A percentile compares a stretch with the other conserved stretches of the same genome.
phyloP scores from a whole-genome alignment of 2,113 vertebrate species.

The Aegotheles bennettii region DNA sequence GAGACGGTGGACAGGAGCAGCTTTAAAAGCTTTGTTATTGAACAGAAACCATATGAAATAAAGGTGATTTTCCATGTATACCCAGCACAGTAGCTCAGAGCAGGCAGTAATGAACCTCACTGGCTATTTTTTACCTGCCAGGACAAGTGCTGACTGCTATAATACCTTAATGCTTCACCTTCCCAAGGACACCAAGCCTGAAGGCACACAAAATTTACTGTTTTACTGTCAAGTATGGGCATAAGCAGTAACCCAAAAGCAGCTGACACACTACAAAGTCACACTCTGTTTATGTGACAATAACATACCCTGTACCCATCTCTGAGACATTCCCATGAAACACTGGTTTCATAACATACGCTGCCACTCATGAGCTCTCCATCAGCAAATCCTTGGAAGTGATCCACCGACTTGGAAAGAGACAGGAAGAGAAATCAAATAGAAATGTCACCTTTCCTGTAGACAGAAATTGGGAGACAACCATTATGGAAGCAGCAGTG shows the following conservation, averaged over 20 bases:
- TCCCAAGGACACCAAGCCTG: background rate
- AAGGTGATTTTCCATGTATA: background rate
- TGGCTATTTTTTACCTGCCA: background rate
- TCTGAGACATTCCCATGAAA: background rate
- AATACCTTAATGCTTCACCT: background rate
- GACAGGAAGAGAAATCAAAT: background rate
- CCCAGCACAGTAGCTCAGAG: background rate
- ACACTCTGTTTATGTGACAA: background rate
- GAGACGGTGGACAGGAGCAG: background rate
- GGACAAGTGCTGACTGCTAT: background rate
- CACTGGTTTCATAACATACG: background rate
- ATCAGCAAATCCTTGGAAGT: background rate
- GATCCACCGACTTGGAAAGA: background rate
- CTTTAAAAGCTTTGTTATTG: background rate
- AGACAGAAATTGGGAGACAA: background rate
- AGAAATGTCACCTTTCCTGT: background rate
- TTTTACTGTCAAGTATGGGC: background rate
- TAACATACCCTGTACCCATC: background rate
- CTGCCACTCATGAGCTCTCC: background rate
- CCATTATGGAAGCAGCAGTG: background rate
- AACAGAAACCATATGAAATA: background rate
- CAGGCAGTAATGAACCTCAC: background rate
- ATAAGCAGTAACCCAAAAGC: background rate
- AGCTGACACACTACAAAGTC: background rate
- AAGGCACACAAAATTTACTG: background rate